phyloP scores from a whole-genome alignment of 1,140 invertebrate species.

The Drosophila sulfurigaster region DNA sequence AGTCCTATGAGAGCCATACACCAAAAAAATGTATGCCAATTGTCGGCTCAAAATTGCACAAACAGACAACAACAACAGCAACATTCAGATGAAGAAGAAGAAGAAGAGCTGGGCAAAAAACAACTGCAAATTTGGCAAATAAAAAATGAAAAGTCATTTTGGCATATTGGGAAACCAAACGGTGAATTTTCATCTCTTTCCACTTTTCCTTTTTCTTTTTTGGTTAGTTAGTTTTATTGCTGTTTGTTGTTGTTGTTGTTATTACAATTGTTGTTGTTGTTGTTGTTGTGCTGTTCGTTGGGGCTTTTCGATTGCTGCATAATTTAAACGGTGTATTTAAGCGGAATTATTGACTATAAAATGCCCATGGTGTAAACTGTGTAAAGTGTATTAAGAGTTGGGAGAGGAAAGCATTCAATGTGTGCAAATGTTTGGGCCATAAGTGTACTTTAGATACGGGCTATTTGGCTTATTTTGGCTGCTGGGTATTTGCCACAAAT shows the following conservation, averaged over 20 bases:
- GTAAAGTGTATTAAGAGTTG: not conserved
- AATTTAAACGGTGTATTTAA: constrained; percentile 77
- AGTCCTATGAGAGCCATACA: constrained; percentile 37
- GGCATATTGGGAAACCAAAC: constrained; percentile 41
- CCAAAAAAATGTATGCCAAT: constrained; percentile 33
- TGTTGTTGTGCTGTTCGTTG: constrained; percentile 14
- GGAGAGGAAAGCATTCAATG: not conserved
- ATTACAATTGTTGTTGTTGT: constrained; percentile 7
- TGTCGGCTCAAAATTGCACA: constrained; percentile 52
- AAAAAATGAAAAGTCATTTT: constrained; percentile 71
- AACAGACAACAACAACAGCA: constrained; percentile 40
- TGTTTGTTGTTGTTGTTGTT: too few species aligned
- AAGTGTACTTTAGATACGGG: not conserved
- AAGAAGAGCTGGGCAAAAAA: constrained; percentile 19
- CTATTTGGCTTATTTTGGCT: constrained; percentile 12
- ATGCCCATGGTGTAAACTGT: constrained; percentile 26
- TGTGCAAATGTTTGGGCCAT: not conserved
- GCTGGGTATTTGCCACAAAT: constrained; percentile 1
- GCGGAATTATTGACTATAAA: constrained; percentile 72
- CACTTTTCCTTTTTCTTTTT: constrained; percentile 32
- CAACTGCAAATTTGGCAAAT: constrained; percentile 40
- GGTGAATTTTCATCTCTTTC: constrained; percentile 63
- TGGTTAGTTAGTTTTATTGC: constrained; percentile 37
- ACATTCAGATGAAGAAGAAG: not conserved
- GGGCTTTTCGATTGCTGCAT: constrained; percentile 55